Evolutionary conservation across 2,113 vertebrate genomes (phyloP).

Genomic region (Ascaphus truei): DNA sequence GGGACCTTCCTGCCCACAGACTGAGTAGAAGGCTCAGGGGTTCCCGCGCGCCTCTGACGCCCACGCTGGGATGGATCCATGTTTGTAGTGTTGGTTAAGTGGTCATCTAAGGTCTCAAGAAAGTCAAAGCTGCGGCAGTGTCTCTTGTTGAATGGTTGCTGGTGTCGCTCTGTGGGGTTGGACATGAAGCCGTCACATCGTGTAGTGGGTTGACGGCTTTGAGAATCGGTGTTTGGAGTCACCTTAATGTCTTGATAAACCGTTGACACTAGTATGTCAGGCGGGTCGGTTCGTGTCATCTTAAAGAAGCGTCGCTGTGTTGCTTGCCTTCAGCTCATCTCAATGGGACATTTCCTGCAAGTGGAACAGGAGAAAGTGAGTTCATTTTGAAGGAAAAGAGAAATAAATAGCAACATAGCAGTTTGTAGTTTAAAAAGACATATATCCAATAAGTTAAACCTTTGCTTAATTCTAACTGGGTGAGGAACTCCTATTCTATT

Average conservation of each 20-base stretch:
- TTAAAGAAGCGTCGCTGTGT: slow-evolving; percentile 66
- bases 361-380: slow-evolving; percentile 43
- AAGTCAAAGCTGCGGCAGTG: slow-evolving; percentile 95
- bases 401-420: too few species aligned
- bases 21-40: slow-evolving; percentile 49
- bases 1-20: slow-evolving; percentile 56
- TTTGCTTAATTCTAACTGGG: too few species aligned
- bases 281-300: slow-evolving; percentile 96
- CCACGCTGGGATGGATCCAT: slow-evolving; percentile 70
- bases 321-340: slow-evolving; percentile 67
- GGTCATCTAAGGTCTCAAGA: slow-evolving; percentile 85
- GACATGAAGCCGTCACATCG: slow-evolving; percentile 82
- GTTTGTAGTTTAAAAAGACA: too few species aligned
- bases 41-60: slow-evolving; percentile 51
- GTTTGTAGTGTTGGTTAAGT: slow-evolving; percentile 49
- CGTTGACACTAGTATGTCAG: slow-evolving; percentile 90
- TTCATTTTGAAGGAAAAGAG: too few species aligned
- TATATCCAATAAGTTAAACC: too few species aligned
- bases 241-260: slow-evolving; percentile 85
- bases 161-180: slow-evolving; percentile 68
- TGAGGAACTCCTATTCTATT: too few species aligned
- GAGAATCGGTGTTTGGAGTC: slow-evolving; percentile 57
- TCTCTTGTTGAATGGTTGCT: slow-evolving; percentile 87
- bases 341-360: slow-evolving; percentile 44
- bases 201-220: slow-evolving; percentile 59